Base-by-base conservation (phyloP, 1,140 invertebrate genomes). In the Drosophila sp. region DNA sequence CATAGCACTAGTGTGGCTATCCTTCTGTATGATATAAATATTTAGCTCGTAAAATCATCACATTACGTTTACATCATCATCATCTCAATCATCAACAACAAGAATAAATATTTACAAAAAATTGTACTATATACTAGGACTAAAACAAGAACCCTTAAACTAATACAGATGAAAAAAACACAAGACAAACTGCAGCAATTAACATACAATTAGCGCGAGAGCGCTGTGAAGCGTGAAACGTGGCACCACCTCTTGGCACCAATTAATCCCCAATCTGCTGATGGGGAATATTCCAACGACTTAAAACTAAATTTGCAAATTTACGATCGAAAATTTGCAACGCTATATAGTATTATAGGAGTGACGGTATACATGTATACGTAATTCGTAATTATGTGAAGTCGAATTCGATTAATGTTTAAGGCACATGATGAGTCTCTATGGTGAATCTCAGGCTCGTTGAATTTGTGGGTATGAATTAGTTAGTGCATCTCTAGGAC, bases 401-500 rank as follows among this genome's bases (percentile, higher is more conserved):
- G 33, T 58, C 32, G 83, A 87, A 86, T 86, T 86, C 83, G 84
- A 83, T 89, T 83, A 79, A 67, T 79, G 63, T 55, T 87, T 86
- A 86, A 86, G 83, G 83, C 83, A 86, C 83, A 80, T 87, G 44
- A 69, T 80, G 83, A 86, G 84, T 86, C 81, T 84, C 81, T 84
- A 72, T 85, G 72, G 72, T 84, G 66, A 85, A 80, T 85, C 72
- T 86, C 84, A 89, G 84, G 84, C 84, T 89, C 72, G 64, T 72
- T 81, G 27, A 66, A 73, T 44, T 68, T 50, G 54, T 72, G 17
- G 23, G 23, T 60, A 10, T 70, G 60, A 72, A 66, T 66, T 65
- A 57, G 64, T 66, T 66, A n/a, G 40, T 60, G 72, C 67, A 72
- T 30, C 38, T 29, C 67, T 96, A 95, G 91, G 95, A 96, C 60